Percentiles rank a stretch among this genome's conserved stretches.
phyloP scores from a whole-genome alignment of 2,797 vertebrate genomes.

The Myotis myotis region DNA sequence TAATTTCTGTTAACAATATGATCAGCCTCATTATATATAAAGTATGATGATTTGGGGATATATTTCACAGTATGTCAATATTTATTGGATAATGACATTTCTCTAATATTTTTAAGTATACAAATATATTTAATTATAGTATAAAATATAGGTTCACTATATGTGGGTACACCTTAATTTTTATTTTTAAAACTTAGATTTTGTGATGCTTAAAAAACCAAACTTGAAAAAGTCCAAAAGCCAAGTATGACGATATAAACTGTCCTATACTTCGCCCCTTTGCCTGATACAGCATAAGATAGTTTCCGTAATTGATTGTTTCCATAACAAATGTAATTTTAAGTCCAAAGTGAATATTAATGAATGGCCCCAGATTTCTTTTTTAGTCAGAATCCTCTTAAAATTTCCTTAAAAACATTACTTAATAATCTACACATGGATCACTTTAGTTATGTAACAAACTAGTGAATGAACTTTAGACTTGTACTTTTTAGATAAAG shows the following conservation, averaged over 20 bases:
- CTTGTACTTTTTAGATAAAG: not conserved
- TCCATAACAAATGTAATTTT: not conserved
- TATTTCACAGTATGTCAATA: constrained; percentile 5
- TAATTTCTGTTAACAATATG: constrained; percentile 44
- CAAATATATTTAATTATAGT: not conserved
- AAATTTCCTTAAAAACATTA: not conserved
- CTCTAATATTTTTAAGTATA: constrained; percentile 32
- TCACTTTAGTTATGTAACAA: not conserved
- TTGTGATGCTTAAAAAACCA: constrained; percentile 16
- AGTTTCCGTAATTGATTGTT: not conserved
- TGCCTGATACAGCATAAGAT: not conserved
- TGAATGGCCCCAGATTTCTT: not conserved
- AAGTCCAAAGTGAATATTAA: constrained; percentile 7
- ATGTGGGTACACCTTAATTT: not conserved
- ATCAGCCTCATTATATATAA: not conserved
- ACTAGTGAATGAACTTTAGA: not conserved
- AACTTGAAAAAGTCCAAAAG: constrained; percentile 19
- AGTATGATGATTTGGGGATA: not conserved
- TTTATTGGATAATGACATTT: constrained; percentile 41
- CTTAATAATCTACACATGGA: not conserved
- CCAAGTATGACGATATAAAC: not conserved
- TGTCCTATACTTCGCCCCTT: not conserved
- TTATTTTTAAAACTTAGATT: constrained; percentile 48
- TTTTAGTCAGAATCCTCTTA: not conserved
- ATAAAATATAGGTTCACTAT: constrained; percentile 22